Base-by-base conservation (phyloP, 2,113 vertebrate species). In the Pygoscelis adeliae region DNA sequence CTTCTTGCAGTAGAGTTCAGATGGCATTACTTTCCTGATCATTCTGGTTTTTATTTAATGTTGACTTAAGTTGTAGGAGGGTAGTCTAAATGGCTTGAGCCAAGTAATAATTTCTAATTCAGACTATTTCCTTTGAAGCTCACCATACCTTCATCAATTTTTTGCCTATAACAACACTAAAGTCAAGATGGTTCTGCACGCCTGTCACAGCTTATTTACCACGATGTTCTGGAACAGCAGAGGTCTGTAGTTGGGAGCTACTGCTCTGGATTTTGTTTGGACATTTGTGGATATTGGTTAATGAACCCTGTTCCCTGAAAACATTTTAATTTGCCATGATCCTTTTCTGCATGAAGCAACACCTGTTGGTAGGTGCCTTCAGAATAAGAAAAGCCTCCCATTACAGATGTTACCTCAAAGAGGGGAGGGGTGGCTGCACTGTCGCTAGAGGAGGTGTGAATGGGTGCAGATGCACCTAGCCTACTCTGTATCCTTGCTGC, bases 241-340 rank as follows among this genome's bases (percentile, higher is more conserved):
- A 25, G 56, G 9, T 59, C 50, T 74, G 15, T 50, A 58, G 19
- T 8, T 81, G 47, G 16, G 20, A 52, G 34, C 38, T 6, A 0
- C 14, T 67, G 30, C 58, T 78, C 34, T 29, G n/a, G 18, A 25
- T 81, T 78, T 83, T 2, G 0, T 83, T 81, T 2, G 2, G 58
- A 20, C 1, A 1, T 9, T 40, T 58, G 6, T 65, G 11, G 30
- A 1, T 71, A 56, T 3, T 34, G 20, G 38, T 11, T 79, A 47
- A 65, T 40, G 22, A 66, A 8, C 14, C 62, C 15, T 34, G 6
- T 40, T 72, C 32, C 14, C 19, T 47, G 36, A 49, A 78, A 76
- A 15, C 1, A 2, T 3, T 25, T 27, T 14, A 2, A 5, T 67
- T 55, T 40, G 23, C 21, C 0, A 0, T 3, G 2, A 27, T 52